Evolutionary conservation across 2,797 vertebrate genomes (phyloP), one percentile per base, ranked within the genome.

Genomic region (Sebastes vulpes): DNA sequence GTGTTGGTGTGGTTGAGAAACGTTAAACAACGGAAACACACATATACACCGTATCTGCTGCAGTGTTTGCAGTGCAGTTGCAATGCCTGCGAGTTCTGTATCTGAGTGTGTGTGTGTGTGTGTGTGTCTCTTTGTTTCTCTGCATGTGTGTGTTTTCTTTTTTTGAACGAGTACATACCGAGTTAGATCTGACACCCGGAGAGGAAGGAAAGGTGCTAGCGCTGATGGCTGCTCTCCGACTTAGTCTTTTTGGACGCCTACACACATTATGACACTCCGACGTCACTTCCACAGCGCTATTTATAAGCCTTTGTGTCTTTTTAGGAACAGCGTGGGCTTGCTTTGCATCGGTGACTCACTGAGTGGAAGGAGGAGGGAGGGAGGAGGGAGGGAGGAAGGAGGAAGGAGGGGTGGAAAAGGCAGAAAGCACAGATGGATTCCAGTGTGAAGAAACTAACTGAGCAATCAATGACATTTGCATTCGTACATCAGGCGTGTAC

Each of bases 251-350:
- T 95, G 93, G 93, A 95, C 96, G 94, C 97, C 97, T 95, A 97
- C 97, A 89, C 94, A 96, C 97, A 97, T 97, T 96, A 96, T 97
- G 96, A 95, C 94, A 95, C 95, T 64, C 94, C 96, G 92, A 97
- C 95, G 96, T 96, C 95, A 95, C 96, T 97, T 96, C 96, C 96
- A 96, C 96, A 60, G 53, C 86, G 86, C 97, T 99, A 98, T 98
- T 98, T 98, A 97, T 97, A 96, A 89, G 91, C 93, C 95, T 97
- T 97, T 97, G 96, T 98, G 94, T 97, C 97, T 98, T 97, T 98
- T 98, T 97, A 98, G 97, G 97, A 98, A 97, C 96, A 80, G 79
- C 96, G 97, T 97, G 96, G 96, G 96, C 94, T 94, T 92, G 84
- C 94, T 96, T 96, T 92, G 94, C 96, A 95, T 89, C 90, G 82